Conservation (phyloP, 2,888 invertebrate species). For the Stenotaenia linearis region DNA sequence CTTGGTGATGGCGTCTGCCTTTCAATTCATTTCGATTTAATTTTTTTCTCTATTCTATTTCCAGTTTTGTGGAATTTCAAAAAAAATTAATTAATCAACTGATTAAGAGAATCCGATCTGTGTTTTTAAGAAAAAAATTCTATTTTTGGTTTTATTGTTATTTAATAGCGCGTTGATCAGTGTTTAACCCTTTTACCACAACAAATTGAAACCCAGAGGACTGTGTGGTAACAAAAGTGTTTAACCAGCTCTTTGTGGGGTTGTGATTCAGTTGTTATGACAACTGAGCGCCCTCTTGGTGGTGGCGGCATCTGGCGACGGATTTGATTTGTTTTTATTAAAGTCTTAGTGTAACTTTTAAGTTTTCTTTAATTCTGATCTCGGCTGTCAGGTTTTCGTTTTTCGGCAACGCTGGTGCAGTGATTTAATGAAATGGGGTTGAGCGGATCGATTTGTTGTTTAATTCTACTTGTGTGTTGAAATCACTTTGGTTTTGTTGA, state of each 20-base stretch:
- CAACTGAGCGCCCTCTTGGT: not conserved
- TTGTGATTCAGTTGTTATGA: slow-evolving; percentile 5
- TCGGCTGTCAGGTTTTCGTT: not conserved
- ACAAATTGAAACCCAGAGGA: not conserved
- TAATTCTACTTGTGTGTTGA: not conserved
- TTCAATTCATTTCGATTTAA: not conserved
- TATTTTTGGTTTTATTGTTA: not conserved
- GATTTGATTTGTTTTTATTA: not conserved
- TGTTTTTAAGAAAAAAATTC: not conserved
- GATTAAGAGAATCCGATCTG: not conserved
- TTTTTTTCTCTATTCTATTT: not conserved
- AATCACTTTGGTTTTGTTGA: slow-evolving; percentile 12
- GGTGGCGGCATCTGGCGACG: not conserved
- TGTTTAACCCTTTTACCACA: not conserved
- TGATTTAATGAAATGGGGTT: not conserved
- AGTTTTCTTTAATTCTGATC: not conserved
- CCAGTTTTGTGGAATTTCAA: not conserved
- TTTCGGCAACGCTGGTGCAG: not conserved
- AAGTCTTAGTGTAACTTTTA: not conserved
- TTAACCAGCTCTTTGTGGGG: not conserved
- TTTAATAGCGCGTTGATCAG: not conserved
- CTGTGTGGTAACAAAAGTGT: not conserved
- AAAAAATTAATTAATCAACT: not conserved
- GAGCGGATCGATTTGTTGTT: not conserved
- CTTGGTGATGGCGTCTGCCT: not conserved